Base-by-base conservation (phyloP, 1,140 invertebrate species). In the Sesamia nonagrioides region DNA sequence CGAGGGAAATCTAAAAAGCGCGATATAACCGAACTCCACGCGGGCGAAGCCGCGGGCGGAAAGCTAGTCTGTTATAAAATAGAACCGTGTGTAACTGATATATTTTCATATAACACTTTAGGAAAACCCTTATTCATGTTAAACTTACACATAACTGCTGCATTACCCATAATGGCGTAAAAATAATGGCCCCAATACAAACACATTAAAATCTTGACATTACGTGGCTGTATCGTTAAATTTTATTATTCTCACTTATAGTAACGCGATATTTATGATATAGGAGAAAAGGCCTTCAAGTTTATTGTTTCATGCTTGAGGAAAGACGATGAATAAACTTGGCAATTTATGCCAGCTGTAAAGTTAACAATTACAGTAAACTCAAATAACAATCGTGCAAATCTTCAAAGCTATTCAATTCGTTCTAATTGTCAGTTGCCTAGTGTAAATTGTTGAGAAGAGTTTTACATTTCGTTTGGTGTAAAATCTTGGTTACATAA, bases 231-330 rank as follows among this genome's bases (percentile, higher is more conserved):
- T 87, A 80, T 83, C 85, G 83, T 91, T 86, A 91, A 85, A 83
- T 87, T 91, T 90, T 90, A 92, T 86, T 88, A 86, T 69, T 27
- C 52, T 76, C 88, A 89, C 89, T 92, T 90, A 90, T 86, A 91
- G 89, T 89, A 89, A 90, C 90, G 86, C 74, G 83, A 91, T 92
- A 92, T 92, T 92, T 92, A 92, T 88, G 85, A 87, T 83, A 82
- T 77, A 84, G 72, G 79, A 84, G 84, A 84, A 88, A 85, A 82
- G 61, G 63, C 79, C 81, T 58, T 80, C 71, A 78, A 84, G 79
- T 92, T 91, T 92, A 91, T 90, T 91, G 89, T 92, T 90, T 87
- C 89, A 90, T 88, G 87, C 78, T 90, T 78, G 85, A 86, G 73
- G 72, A 84, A 86, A 82, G 82, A 82, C 86, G 83, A 88, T 89